Evolutionary conservation across 2,888 invertebrate genomes (phyloP), one percentile per base, ranked within the genome.

Genomic region (Scaptomyza tumidula): DNA sequence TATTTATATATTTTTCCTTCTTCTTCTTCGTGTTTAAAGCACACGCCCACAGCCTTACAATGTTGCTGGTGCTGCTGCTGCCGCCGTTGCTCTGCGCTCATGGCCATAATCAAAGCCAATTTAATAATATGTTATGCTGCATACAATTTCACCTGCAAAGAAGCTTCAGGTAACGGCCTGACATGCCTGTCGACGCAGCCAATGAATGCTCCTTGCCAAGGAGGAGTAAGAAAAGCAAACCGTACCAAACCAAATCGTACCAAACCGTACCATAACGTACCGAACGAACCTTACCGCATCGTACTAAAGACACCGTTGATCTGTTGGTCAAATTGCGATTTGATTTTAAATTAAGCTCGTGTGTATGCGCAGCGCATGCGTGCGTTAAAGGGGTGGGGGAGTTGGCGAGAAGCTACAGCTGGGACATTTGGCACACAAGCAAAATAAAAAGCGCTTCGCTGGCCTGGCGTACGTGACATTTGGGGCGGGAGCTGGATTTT

Each of bases 91-190:
- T 67, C n/a, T 55, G 43, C 45, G 70, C 66, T 59, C 70, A 70
- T 79, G 88, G 70, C 83, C 88, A 82, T 82, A 83, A 83, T 83
- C 83, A 83, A 83, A 86, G 63, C 86, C 86, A 82, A 88, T 86
- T 88, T 83, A 83, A 83, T 83, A 83, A 83, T 77, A 83, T 71
- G 83, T 88, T 83, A 79, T 86, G 83, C 80, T 83, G 88, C 80
- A 67, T 86, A 88, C 83, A 86, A 88, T 82, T 83, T 83, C 83
- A 88, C 88, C 83, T 83, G 83, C 83, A 71, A 10, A 53, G 49
- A 24, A 16, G 29, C 24, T 35, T 11, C 19, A 10, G 6, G 3
- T 19, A 13, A 6, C 33, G 3, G 49, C 6, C 19, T 35, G 7
- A 7, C 29, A 6, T 5, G 49, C 6, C 19, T 35, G 7, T 7